A percentile compares a stretch with the other conserved stretches of the same genome.
phyloP scores from a whole-genome alignment of 2,797 vertebrate species.

The Clangula hyemalis region DNA sequence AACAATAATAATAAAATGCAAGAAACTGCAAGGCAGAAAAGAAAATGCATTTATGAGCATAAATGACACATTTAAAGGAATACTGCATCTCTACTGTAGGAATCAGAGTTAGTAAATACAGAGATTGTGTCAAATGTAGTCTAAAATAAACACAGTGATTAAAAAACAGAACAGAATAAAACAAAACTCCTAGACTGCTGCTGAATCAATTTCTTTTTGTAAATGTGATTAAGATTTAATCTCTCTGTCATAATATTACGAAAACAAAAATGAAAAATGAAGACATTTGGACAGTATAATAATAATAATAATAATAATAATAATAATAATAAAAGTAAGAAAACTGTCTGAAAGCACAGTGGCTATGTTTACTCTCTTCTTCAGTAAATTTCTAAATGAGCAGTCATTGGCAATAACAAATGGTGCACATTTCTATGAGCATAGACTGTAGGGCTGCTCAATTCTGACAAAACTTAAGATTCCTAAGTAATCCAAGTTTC shows the following conservation, averaged over 20 bases:
- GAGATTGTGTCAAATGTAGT: not conserved
- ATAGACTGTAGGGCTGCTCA: not conserved
- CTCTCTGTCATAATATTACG: not conserved
- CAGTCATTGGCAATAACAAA: not conserved
- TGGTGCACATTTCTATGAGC: not conserved
- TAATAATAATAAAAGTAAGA: not conserved
- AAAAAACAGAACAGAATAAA: not conserved
- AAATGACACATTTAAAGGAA: not conserved
- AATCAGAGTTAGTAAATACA: not conserved
- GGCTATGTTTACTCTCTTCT: not conserved
- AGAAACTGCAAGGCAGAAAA: not conserved
- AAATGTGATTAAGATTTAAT: slow-evolving; percentile 21
- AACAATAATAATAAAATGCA: not conserved
- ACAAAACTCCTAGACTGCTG: not conserved
- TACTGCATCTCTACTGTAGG: not conserved
- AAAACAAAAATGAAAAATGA: slow-evolving; percentile 28
- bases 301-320: too few species aligned
- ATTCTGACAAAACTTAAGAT: not conserved
- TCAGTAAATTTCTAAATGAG: not conserved
- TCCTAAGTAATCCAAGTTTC: not conserved
- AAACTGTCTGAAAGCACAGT: not conserved
- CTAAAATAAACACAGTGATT: not conserved
- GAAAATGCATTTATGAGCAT: not conserved
- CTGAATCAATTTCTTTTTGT: not conserved
- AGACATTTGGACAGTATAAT: not conserved